A percentile compares a stretch with the other conserved stretches of the same genome.
These are phyloP conservation scores for Hafferia zeledoni DNA, from an alignment of 2,797 vertebrate species.

Conservation along the genomic window DNA sequence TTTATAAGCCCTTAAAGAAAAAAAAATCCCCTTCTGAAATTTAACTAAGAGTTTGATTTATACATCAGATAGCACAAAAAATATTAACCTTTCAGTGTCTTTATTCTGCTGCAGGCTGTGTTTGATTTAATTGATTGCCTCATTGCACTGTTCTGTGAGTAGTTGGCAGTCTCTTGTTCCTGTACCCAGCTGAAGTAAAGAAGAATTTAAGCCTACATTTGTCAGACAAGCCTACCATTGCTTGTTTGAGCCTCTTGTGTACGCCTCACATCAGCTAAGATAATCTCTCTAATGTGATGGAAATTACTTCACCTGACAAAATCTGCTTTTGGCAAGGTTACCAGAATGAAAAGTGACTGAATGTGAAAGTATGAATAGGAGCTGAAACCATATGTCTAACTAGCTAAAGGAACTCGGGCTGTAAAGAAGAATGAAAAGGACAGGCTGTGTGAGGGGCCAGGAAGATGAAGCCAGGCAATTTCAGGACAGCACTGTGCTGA, in stretches of 20 bases:
- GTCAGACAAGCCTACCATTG: background rate
- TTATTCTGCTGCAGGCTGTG: background rate
- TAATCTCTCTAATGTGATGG: slow-evolving; percentile 54
- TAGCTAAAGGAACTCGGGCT: background rate
- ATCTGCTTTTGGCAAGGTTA: slow-evolving; percentile 51
- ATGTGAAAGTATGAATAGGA: background rate
- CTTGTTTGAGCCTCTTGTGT: slow-evolving; percentile 6
- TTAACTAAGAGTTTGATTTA: background rate
- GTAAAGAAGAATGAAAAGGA: background rate
- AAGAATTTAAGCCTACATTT: slow-evolving; percentile 26
- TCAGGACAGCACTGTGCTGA: background rate
- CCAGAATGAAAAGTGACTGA: slow-evolving; percentile 27
- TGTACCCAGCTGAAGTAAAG: background rate
- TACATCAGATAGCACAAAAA: background rate
- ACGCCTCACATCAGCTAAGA: background rate
- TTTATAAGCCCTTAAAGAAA: background rate
- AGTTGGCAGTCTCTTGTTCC: background rate
- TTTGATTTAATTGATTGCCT: slow-evolving; percentile 51
- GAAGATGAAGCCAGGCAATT: background rate
- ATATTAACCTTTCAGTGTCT: slow-evolving; percentile 23
- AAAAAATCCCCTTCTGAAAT: background rate
- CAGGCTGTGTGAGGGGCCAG: background rate
- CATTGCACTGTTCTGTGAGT: background rate
- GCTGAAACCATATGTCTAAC: background rate
- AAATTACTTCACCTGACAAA: slow-evolving; percentile 54